Percentiles rank a stretch among this genome's conserved stretches.
phyloP scores from a whole-genome alignment of 2,888 invertebrate genomes.

The Listrodromus nycthemerus region DNA sequence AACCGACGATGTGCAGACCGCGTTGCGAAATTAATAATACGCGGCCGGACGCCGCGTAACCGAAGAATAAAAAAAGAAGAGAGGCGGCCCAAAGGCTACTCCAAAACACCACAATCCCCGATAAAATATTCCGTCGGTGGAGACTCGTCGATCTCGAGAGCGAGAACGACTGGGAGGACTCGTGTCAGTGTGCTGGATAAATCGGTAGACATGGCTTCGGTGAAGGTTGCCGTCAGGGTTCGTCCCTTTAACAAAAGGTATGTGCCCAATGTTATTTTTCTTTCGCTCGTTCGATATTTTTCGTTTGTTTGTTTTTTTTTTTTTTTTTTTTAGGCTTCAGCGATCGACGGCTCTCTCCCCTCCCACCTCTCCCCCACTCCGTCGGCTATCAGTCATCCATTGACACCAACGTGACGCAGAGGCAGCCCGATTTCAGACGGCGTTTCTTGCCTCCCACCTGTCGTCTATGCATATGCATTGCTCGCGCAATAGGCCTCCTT shows the following conservation, averaged over 20 bases:
- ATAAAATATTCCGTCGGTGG: slow-evolving; percentile 23
- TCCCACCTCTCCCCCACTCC: neutral
- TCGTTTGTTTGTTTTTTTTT: no score
- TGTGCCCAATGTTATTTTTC: slow-evolving; percentile 44
- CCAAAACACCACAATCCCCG: slow-evolving; percentile 28
- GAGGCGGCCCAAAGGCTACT: slow-evolving; percentile 12
- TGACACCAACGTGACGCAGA: slow-evolving; percentile 36
- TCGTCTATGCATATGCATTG: slow-evolving; percentile 32
- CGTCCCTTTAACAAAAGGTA: slow-evolving; percentile 96
- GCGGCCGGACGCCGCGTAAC: slow-evolving; percentile 52
- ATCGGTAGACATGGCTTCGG: slow-evolving; percentile 90
- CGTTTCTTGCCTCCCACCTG: slow-evolving; percentile 59
- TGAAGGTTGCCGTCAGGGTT: slow-evolving; percentile 96
- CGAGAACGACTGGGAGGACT: slow-evolving; percentile 12
- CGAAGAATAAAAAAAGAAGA: slow-evolving; percentile 12
- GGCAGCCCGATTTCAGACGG: slow-evolving; percentile 53
- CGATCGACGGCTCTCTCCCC: neutral
- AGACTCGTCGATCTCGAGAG: neutral
- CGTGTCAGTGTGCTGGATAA: slow-evolving; percentile 58
- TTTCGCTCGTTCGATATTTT: neutral
- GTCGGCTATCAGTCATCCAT: neutral
- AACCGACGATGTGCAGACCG: slow-evolving; percentile 55
- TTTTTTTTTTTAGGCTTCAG: neutral
- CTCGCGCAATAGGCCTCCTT: neutral
- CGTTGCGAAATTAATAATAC: slow-evolving; percentile 52